Conservation (phyloP, 2,888 invertebrate species). For the Cynaeus angustus region DNA sequence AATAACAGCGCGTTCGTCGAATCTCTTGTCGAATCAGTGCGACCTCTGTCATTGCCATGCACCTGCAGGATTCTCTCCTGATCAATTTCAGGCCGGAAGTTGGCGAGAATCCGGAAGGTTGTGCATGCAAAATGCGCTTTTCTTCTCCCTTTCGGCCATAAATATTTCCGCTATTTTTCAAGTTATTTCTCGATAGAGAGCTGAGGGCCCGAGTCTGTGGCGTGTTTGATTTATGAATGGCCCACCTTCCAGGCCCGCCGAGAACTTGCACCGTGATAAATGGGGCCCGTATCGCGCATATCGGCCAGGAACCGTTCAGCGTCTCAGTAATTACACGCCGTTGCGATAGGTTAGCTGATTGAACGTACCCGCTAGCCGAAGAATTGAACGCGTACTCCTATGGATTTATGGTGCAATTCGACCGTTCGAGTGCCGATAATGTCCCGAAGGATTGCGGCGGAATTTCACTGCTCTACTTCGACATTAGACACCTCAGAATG, state of each 20-base stretch:
- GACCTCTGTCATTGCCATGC: constrained; percentile 8
- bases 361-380: constrained; percentile 63
- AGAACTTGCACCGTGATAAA: constrained; percentile 60
- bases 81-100: constrained; percentile 18
- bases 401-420: constrained; percentile 62
- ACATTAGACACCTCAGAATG: constrained; percentile 13
- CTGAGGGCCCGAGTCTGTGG: constrained; percentile 53
- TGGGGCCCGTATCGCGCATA: constrained; percentile 61
- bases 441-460: constrained; percentile 48
- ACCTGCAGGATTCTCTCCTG: constrained; percentile 26
- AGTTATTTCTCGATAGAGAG: constrained; percentile 53
- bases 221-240: constrained; percentile 63
- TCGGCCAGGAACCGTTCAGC: constrained; percentile 60
- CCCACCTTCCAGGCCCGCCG: constrained; percentile 59
- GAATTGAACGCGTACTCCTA: constrained; percentile 58
- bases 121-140: constrained; percentile 46
- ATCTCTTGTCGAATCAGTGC: constrained; percentile 41
- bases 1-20: constrained; percentile 36
- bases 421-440: constrained; percentile 59
- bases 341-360: constrained; percentile 64
- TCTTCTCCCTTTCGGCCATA: constrained; percentile 44
- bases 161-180: constrained; percentile 56
- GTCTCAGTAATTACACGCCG: constrained; percentile 64
- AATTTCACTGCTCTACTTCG: constrained; percentile 15
- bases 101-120: constrained; percentile 29